phyloP scores from a whole-genome alignment of 2,888 invertebrate genomes.

The Anoncus sp. region DNA sequence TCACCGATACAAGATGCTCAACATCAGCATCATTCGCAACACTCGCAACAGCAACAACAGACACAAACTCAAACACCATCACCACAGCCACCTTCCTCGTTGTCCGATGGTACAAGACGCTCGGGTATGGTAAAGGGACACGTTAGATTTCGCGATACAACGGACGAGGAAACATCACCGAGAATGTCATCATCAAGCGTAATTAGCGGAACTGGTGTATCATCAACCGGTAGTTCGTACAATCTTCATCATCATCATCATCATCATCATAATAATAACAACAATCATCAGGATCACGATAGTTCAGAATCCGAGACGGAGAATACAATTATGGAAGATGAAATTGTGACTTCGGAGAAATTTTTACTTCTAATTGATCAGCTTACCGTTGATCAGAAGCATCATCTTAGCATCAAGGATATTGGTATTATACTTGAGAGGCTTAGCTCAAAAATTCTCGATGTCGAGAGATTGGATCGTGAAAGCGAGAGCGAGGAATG shows the following conservation, averaged over 20 bases:
- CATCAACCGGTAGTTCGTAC: conserved; percentile 80
- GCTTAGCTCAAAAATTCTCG: conserved; percentile 96
- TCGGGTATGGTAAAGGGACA: conserved; percentile 89
- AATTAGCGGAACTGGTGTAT: conserved; percentile 72
- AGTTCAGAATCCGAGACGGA: conserved; percentile 97
- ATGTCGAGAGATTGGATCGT: conserved; percentile 95
- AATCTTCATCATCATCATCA: conserved; percentile 77
- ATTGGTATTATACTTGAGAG: conserved; percentile 97
- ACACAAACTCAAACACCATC: conserved; percentile 85
- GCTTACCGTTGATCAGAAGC: conserved; percentile 95
- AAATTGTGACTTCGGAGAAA: conserved; percentile 94
- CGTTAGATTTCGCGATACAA: conserved; percentile 94
- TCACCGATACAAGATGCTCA: conserved; percentile 94
- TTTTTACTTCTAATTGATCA: conserved; percentile 97
- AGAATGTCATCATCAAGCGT: conserved; percentile 57
- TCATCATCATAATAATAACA: conserved; percentile 72
- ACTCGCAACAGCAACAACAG: conserved; percentile 76
- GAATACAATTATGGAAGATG: conserved; percentile 96
- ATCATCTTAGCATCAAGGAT: conserved; percentile 96
- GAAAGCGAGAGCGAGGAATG: conserved; percentile 97
- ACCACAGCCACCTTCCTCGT: conserved; percentile 84
- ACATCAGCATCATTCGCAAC: conserved; percentile 81
- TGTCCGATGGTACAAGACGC: conserved; percentile 82
- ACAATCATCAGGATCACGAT: conserved; percentile 87
- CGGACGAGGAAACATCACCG: conserved; percentile 84